Evolutionary conservation across 2,888 invertebrate genomes (phyloP).

Genomic region (Lysandra bellargus): DNA sequence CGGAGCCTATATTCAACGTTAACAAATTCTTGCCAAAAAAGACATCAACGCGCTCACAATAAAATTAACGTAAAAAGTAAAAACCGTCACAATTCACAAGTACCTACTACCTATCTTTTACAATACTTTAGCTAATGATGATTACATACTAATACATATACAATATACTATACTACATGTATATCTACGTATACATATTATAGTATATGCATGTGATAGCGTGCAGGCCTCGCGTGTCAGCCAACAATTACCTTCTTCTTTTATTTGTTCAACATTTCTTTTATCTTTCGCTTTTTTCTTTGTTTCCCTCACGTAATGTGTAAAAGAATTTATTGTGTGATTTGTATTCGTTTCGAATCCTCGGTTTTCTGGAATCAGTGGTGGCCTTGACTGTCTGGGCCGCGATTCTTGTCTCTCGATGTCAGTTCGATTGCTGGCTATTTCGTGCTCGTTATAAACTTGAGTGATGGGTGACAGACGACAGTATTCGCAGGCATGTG

Average conservation of each 20-base stretch:
- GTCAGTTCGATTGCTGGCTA: too few relatives aligned
- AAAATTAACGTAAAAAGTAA: too few relatives aligned
- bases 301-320: constrained; percentile 34
- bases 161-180: not conserved
- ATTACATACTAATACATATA: not conserved
- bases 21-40: too few relatives aligned
- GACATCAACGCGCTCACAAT: too few relatives aligned
- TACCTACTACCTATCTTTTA: too few relatives aligned
- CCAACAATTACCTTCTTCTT: constrained; percentile 37
- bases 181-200: not conserved
- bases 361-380: not conserved
- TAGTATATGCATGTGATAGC: constrained; percentile 18
- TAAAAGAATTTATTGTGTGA: constrained; percentile 20
- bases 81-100: too few relatives aligned
- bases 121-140: too few relatives aligned
- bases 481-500: too few relatives aligned
- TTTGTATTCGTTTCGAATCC: constrained; percentile 14
- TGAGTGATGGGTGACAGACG: too few relatives aligned
- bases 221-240: constrained; percentile 35
- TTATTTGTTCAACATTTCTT: constrained; percentile 44
- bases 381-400: not conserved
- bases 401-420: not conserved
- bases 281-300: constrained; percentile 40
- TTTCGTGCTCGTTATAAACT: too few relatives aligned
- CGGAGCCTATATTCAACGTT: too few relatives aligned